Percentiles rank a stretch among this genome's conserved stretches.
Evolutionary conservation across 2,888 invertebrate species (phyloP).

Genomic region (Orchestes rusci): DNA sequence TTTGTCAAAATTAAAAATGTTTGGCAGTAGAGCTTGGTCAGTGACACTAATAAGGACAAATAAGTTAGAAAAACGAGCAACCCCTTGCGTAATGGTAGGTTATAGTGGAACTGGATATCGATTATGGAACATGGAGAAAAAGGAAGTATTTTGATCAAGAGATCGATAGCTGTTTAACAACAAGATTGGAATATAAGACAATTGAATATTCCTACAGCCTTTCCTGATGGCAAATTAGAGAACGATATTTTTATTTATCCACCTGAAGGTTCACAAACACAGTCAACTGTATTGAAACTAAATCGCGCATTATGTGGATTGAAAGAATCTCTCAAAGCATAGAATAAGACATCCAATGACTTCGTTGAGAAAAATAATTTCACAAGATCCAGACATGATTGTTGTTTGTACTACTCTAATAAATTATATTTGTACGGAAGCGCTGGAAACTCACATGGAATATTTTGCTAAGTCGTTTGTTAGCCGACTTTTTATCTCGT

Average conservation of each 20-base stretch:
- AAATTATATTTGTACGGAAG: too few species aligned
- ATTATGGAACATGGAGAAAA: constrained; percentile 22
- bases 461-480: too few species aligned
- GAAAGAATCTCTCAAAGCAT: constrained; percentile 18
- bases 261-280: constrained; percentile 23
- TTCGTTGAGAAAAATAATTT: constrained; percentile 17
- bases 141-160: constrained; percentile 22
- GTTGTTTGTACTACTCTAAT: constrained; percentile 9
- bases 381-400: constrained; percentile 14
- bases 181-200: constrained; percentile 17
- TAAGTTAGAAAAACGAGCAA: constrained; percentile 26
- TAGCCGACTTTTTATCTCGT: too few species aligned
- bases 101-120: too few species aligned
- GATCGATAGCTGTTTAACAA: constrained; percentile 18
- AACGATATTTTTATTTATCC: constrained; percentile 16
- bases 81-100: too few species aligned
- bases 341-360: constrained; percentile 20
- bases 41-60: constrained; percentile 21
- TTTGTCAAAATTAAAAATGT: constrained; percentile 26
- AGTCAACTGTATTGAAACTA: constrained; percentile 21
- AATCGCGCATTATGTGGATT: constrained; percentile 23
- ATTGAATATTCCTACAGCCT: constrained; percentile 15
- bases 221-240: constrained; percentile 9
- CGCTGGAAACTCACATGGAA: too few species aligned
- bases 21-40: constrained; percentile 27